Evolutionary conservation across 2,888 invertebrate genomes (phyloP).

Genomic region (Stramonita haemastoma): DNA sequence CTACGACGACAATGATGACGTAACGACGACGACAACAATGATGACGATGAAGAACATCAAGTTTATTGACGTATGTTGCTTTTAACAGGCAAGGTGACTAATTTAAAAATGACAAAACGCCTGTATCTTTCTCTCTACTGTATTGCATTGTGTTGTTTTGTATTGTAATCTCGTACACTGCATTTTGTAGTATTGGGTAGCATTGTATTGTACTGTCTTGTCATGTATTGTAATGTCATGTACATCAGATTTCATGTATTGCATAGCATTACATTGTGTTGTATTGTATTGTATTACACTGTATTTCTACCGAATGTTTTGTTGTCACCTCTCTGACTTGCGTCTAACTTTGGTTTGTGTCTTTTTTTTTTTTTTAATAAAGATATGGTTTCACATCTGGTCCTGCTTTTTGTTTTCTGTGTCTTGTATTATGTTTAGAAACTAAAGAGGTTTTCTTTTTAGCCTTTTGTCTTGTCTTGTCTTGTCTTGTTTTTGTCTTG

Average conservation of each 20-base stretch:
- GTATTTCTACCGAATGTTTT: too few relatives aligned
- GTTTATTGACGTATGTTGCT: too few relatives aligned
- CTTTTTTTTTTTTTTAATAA: background rate
- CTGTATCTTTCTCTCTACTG: too few relatives aligned
- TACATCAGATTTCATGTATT: background rate
- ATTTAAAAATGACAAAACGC: too few relatives aligned
- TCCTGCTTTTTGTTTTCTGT: background rate
- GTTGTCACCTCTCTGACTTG: background rate
- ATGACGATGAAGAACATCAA: background rate
- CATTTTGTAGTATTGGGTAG: background rate
- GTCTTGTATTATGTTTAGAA: background rate
- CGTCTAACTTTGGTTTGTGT: background rate
- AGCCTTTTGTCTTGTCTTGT: background rate
- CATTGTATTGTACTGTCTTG: background rate
- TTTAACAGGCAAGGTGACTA: too few relatives aligned
- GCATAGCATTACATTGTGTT: background rate
- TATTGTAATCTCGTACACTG: too few relatives aligned
- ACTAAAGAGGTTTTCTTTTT: background rate
- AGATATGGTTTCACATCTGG: background rate
- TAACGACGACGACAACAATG: slow-evolving; percentile 13
- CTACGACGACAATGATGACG: background rate
- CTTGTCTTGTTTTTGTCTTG: background rate
- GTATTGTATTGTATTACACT: background rate
- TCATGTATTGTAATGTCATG: background rate
- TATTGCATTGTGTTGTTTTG: too few relatives aligned